Evolutionary conservation across 2,888 invertebrate genomes (phyloP).

Genomic region (Halictus ligatus): DNA sequence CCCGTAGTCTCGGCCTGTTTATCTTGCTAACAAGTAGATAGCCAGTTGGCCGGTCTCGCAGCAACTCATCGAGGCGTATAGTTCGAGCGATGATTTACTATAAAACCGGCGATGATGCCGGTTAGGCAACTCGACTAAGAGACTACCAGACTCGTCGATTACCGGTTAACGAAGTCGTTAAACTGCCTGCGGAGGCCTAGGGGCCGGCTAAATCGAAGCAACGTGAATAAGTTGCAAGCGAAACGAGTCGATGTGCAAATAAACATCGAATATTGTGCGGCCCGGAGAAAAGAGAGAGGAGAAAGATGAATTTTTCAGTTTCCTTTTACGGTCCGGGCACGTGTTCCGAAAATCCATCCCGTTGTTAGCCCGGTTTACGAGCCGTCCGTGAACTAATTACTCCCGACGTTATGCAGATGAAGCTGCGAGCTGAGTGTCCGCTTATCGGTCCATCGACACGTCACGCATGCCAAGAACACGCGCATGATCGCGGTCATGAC

Average conservation of each 20-base stretch:
- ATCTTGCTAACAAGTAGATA: conserved; percentile 20
- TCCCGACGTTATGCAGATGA: conserved; percentile 9
- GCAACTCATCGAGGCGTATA: conserved; percentile 3
- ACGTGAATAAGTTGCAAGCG: conserved; percentile 14
- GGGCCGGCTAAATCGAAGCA: neutral
- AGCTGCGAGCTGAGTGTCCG: neutral
- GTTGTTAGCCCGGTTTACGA: neutral
- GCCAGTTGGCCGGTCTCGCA: neutral
- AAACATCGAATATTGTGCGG: conserved; percentile 1
- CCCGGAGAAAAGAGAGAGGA: neutral
- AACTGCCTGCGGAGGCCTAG: neutral
- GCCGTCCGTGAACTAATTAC: neutral
- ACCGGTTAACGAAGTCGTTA: conserved; percentile 15
- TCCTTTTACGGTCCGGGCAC: neutral
- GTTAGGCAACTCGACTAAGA: neutral
- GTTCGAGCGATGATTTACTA: conserved; percentile 13
- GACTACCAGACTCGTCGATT: conserved; percentile 10
- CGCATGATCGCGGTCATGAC: neutral
- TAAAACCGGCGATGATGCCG: conserved; percentile 2
- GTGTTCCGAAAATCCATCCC: conserved; percentile 16
- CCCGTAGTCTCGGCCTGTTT: neutral
- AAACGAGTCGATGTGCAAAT: conserved; percentile 5
- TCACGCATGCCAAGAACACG: neutral
- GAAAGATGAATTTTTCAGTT: neutral
- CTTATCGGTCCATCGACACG: conserved; percentile 18